Conservation (phyloP, 1,140 invertebrate genomes). For the Uloborus diversus region DNA sequence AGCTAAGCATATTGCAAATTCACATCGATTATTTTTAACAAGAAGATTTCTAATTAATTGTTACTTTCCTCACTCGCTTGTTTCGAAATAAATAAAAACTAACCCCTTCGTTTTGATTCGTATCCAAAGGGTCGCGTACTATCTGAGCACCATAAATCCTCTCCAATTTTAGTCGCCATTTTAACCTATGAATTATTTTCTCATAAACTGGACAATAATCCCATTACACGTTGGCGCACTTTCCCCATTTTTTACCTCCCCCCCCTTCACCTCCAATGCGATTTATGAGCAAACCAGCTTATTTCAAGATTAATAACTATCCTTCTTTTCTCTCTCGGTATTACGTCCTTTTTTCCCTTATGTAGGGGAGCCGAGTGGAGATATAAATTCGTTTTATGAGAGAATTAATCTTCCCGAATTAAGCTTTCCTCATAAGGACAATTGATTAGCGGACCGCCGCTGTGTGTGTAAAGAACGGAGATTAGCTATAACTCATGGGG, state of each 20-base stretch:
- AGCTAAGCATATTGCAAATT: too few species aligned
- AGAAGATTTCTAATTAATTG: too few species aligned
- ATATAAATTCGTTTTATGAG: conserved; percentile 45
- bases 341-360: conserved; percentile 13
- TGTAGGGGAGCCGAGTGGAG: background rate
- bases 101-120: too few species aligned
- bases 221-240: background rate
- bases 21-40: too few species aligned
- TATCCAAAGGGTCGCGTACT: too few species aligned
- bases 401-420: conserved; percentile 37
- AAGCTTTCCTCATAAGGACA: conserved; percentile 34
- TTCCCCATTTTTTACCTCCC: background rate
- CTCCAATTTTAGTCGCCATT: background rate
- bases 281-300: conserved; percentile 29
- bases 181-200: conserved; percentile 7
- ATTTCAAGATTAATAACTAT: conserved; percentile 25
- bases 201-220: conserved; percentile 26
- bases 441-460: conserved; percentile 25
- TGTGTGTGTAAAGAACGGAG: conserved; percentile 33
- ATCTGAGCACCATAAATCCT: too few species aligned
- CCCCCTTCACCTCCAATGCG: too few species aligned
- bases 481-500: conserved; percentile 32
- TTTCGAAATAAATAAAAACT: too few species aligned
- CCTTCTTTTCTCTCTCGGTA: background rate
- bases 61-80: too few species aligned